phyloP scores from a whole-genome alignment of 2,113 vertebrate species.

The Peromyscus maniculatus region DNA sequence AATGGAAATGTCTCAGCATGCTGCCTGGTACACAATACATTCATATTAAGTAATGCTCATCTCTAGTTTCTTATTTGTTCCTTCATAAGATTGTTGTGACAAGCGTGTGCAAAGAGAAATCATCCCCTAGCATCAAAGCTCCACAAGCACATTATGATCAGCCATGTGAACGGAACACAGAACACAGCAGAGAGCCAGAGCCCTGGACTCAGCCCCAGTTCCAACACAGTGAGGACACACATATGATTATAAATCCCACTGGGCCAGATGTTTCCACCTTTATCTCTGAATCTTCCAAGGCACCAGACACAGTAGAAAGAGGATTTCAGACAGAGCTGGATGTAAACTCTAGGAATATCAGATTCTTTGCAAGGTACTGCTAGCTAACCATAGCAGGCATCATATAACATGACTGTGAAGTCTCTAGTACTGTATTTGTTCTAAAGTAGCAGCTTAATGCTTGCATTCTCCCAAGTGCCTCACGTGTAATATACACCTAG shows the following conservation, averaged over 20 bases:
- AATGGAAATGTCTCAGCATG: not conserved
- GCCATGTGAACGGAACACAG: not conserved
- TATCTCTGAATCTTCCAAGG: not conserved
- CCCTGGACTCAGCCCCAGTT: not conserved
- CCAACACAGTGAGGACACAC: not conserved
- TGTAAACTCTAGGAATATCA: not conserved
- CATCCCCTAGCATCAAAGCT: not conserved
- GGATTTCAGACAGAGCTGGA: not conserved
- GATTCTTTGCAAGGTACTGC: not conserved
- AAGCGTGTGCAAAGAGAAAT: not conserved
- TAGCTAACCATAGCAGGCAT: not conserved
- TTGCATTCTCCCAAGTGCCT: not conserved
- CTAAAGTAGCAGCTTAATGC: not conserved
- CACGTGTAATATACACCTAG: not conserved
- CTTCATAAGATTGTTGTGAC: not conserved
- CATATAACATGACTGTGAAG: not conserved
- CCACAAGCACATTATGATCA: not conserved
- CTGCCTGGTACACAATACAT: not conserved
- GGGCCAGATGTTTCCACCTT: not conserved
- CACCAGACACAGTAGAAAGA: not conserved
- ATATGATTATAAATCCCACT: not conserved
- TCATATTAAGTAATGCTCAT: not conserved
- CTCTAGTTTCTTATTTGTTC: not conserved
- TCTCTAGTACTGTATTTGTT: not conserved
- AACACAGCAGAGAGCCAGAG: not conserved